phyloP scores from a whole-genome alignment of 2,888 invertebrate species.

The Cosmopolites sordidus region DNA sequence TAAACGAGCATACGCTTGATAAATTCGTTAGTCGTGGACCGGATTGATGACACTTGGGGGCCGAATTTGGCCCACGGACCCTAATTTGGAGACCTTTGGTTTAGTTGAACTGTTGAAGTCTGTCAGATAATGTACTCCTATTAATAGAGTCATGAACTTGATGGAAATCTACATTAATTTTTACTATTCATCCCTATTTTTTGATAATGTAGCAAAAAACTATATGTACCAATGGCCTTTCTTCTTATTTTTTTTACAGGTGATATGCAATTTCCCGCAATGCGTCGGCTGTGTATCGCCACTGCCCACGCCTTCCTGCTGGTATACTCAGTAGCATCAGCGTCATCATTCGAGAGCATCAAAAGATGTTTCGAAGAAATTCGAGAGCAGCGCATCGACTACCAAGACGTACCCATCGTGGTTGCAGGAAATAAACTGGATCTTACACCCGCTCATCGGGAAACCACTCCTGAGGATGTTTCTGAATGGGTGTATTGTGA shows the following conservation, averaged over 20 bases:
- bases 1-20: too few relatives aligned
- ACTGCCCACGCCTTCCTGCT: constrained; percentile 85
- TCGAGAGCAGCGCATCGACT: constrained; percentile 71
- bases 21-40: too few relatives aligned
- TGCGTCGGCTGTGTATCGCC: constrained; percentile 80
- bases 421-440: constrained; percentile 85
- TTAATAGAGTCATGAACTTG: too few relatives aligned
- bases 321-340: constrained; percentile 76
- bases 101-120: too few relatives aligned
- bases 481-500: constrained; percentile 78
- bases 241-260: constrained; percentile 51
- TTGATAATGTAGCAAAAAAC: too few relatives aligned
- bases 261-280: constrained; percentile 85
- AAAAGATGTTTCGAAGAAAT: constrained; percentile 78
- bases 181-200: too few relatives aligned
- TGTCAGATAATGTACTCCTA: too few relatives aligned
- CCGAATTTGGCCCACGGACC: too few relatives aligned
- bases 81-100: too few relatives aligned
- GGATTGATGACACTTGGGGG: too few relatives aligned
- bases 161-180: too few relatives aligned
- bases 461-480: constrained; percentile 73
- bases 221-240: too few relatives aligned
- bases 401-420: constrained; percentile 76
- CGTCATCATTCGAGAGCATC: constrained; percentile 66
- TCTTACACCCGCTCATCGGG: constrained; percentile 64